phyloP scores from a whole-genome alignment of 1,140 invertebrate species.

The Drosophila nannoptera region DNA sequence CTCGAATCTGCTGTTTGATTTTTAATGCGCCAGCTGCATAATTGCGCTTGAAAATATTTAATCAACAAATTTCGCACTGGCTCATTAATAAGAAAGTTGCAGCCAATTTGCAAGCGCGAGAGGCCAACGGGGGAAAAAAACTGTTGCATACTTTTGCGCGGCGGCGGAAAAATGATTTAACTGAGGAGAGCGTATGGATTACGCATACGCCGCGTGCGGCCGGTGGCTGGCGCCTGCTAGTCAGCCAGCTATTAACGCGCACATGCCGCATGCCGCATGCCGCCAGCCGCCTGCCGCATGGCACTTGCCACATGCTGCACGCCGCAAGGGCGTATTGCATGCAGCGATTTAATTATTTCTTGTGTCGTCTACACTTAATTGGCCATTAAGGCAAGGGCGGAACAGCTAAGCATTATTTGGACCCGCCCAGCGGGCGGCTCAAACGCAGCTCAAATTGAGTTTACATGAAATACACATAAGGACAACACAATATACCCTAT shows the following conservation, averaged over 20 bases:
- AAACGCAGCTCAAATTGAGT: slow-evolving; percentile 59
- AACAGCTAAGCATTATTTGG: slow-evolving; percentile 17
- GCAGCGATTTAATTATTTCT: slow-evolving; percentile 78
- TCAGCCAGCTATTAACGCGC: slow-evolving; percentile 30
- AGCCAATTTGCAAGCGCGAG: slow-evolving; percentile 30
- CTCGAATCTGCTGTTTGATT: slow-evolving; percentile 72
- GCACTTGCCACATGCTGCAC: slow-evolving; percentile 18
- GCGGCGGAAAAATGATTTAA: slow-evolving; percentile 20
- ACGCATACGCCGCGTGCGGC: slow-evolving; percentile 53
- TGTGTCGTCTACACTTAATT: slow-evolving; percentile 78
- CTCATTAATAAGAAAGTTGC: slow-evolving; percentile 54
- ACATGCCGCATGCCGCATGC: slow-evolving; percentile 7
- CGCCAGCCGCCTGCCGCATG: background rate
- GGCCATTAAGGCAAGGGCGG: slow-evolving; percentile 63
- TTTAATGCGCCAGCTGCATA: slow-evolving; percentile 73
- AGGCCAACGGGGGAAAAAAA: slow-evolving; percentile 1
- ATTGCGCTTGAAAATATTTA: slow-evolving; percentile 72
- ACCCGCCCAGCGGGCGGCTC: slow-evolving; percentile 54
- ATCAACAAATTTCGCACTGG: slow-evolving; percentile 20
- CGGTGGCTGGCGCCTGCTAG: slow-evolving; percentile 15
- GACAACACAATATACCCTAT: slow-evolving; percentile 11
- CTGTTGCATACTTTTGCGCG: slow-evolving; percentile 54
- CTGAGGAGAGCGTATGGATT: slow-evolving; percentile 33
- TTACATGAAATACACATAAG: slow-evolving; percentile 69
- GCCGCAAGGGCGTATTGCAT: slow-evolving; percentile 42